Evolutionary conservation across 2,113 vertebrate species (phyloP).

Genomic region (Ascaphus truei): DNA sequence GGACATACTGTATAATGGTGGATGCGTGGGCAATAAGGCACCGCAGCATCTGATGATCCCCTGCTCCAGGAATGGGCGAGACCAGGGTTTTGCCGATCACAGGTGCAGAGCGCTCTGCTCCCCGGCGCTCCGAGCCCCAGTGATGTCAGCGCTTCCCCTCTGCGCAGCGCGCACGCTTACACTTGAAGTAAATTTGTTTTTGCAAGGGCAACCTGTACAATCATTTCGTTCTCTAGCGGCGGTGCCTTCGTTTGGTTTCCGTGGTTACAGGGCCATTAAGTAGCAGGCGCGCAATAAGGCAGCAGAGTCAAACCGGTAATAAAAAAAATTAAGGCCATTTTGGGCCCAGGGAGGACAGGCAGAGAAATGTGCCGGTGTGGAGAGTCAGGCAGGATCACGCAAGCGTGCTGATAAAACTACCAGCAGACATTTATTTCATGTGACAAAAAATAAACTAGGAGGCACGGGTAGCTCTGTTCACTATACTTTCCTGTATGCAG

Average conservation of each 20-base stretch:
- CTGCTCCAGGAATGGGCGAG: background rate
- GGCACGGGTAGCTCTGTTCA: no score
- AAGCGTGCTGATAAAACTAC: background rate
- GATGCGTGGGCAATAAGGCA: background rate
- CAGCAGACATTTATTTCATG: no score
- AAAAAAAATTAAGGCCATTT: slow-evolving; percentile 99
- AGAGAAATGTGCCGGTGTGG: slow-evolving; percentile 78
- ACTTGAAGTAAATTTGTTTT: slow-evolving; percentile 94
- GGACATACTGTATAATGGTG: no score
- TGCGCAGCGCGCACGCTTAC: slow-evolving; percentile 55
- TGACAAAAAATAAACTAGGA: no score
- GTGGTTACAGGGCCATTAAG: slow-evolving; percentile 99
- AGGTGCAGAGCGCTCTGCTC: background rate
- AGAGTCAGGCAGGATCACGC: background rate
- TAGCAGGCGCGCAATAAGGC: slow-evolving; percentile 98
- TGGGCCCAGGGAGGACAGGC: slow-evolving; percentile 79
- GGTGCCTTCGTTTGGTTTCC: slow-evolving; percentile 99
- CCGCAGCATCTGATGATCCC: background rate
- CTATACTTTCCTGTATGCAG: no score
- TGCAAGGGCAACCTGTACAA: slow-evolving; percentile 99
- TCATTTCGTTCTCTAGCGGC: slow-evolving; percentile 99
- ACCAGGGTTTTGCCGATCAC: background rate
- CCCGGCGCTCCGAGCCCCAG: background rate
- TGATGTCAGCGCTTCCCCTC: slow-evolving; percentile 11
- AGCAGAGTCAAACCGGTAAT: slow-evolving; percentile 99